Base-by-base conservation (phyloP, 2,797 vertebrate species). In the Schizopygopsis pylzovi region DNA sequence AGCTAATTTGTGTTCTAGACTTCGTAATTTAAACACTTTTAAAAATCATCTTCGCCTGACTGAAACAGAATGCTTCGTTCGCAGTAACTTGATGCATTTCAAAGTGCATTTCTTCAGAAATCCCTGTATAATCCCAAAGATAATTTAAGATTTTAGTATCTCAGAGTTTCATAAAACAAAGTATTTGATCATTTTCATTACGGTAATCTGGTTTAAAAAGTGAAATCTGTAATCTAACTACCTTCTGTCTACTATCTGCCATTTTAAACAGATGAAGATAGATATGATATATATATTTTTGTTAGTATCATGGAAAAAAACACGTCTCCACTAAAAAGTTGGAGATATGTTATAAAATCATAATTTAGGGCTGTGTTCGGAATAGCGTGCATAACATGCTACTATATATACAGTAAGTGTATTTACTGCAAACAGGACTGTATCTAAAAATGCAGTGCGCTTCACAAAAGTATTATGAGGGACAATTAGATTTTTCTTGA, bases 111-210 rank as follows among this genome's bases (percentile, higher is more conserved):
- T 88, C 88, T 92, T 86, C 88, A 87, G 83, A 88, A 89, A 91
- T 94, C 91, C 91, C 90, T 93, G 91, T 91, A 87, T 87, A 89
- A 80, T 87, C 85, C 90, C 82, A 88, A 87, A 90, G 78, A 83
- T 80, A 86, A 91, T 41, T 49, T 28, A 67, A 67, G 56, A 81
- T 61, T 80, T 72, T 2, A 70, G 65, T 70, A 81, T 70, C 65
- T 81, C 45, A 45, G 81, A 67, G n/a, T 83, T 83, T 52, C 56
- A 52, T 83, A 63, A 82, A 39, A 82, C 67, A 82, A 72, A 59
- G 37, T 20, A 3, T 71, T 54, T 43, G 18, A 73, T 33, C 56
- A 65, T 61, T 61, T 61, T 80, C 43, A 20, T 41, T 28, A 45
- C 47, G 41, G 33, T 63, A 16, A 63, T 83, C 56, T 76, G 71